Evolutionary conservation across 2,888 invertebrate species (phyloP).

Genomic region (Leptinotarsa juncta): DNA sequence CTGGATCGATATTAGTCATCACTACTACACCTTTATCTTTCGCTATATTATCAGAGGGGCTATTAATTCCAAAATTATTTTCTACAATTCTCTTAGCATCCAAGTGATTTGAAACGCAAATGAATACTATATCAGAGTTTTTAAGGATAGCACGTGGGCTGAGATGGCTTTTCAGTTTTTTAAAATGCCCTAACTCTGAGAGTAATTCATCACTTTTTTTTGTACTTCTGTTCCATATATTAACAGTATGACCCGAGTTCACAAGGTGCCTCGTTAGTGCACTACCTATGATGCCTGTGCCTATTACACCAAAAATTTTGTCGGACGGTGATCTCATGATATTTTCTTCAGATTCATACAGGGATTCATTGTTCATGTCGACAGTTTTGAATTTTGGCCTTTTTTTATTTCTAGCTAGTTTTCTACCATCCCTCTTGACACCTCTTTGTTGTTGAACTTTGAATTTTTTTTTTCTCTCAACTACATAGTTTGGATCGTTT

Average conservation of each 20-base stretch:
- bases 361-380: background rate
- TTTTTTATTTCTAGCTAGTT: slow-evolving; percentile 9
- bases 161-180: slow-evolving; percentile 76
- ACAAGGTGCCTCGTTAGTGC: slow-evolving; percentile 95
- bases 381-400: slow-evolving; percentile 17
- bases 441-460: slow-evolving; percentile 3
- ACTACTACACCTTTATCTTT: slow-evolving; percentile 86
- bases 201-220: slow-evolving; percentile 40
- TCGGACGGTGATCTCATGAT: background rate
- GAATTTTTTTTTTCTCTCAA: slow-evolving; percentile 20
- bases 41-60: slow-evolving; percentile 76
- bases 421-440: slow-evolving; percentile 23
- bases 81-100: slow-evolving; percentile 95
- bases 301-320: slow-evolving; percentile 59
- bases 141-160: slow-evolving; percentile 93
- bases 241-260: slow-evolving; percentile 91
- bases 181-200: slow-evolving; percentile 33
- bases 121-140: slow-evolving; percentile 93
- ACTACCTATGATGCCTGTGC: slow-evolving; percentile 94
- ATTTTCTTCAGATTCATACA: background rate
- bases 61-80: slow-evolving; percentile 92
- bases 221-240: slow-evolving; percentile 91
- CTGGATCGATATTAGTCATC: slow-evolving; percentile 95
- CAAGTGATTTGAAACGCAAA: slow-evolving; percentile 93
- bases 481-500: slow-evolving; percentile 35